Base-by-base conservation (phyloP, 2,888 invertebrate genomes). In the Eupeodes luniger region DNA sequence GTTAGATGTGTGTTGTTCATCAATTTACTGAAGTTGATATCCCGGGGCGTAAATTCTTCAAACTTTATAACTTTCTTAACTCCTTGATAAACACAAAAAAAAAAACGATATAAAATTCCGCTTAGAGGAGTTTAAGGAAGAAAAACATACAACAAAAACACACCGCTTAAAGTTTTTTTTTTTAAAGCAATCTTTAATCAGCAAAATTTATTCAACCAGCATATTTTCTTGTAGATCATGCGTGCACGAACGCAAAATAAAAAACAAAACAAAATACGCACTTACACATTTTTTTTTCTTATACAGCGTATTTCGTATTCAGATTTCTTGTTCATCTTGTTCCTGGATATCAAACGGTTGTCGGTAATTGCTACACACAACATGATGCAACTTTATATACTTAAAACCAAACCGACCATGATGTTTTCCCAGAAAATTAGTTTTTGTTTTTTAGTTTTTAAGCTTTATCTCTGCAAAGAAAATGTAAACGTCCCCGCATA, bases 381-480 rank as follows among this genome's bases (percentile, higher is more conserved):
- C 85, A 78, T 85, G 85, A 85, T 85, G 85, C 85, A 85, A 85
- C 78, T 78, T 62, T n/a, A 49, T 72, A 36, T 51, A 62, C 62
- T 47, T 59, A 14, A 74, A 67, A 67, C 53, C 85, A 62, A 57
- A 9, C 10, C 49, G 40, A 27, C 49, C 47, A 66, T 66, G 49
- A 12, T 77, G 70, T 85, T 80, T 85, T 83, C 72, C 62, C 34
- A 67, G 77, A 78, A 82, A 67, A 61, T 49, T 16, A 12, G 40
- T 81, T 59, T 81, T 40, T 75, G 55, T 74, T 66, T 72, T 59
- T 59, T 59, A 34, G 27, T 59, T 34, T 59, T 59, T 6, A 0
- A 36, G 27, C 34, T 34, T 67, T 77, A 51, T 36, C 19, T 27
- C 49, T 66, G 9, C 47, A n/a, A n/a, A 62, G 9, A 62, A 36